Conservation (phyloP, 2,888 invertebrate species). For the Ecliptopera silaceata region DNA sequence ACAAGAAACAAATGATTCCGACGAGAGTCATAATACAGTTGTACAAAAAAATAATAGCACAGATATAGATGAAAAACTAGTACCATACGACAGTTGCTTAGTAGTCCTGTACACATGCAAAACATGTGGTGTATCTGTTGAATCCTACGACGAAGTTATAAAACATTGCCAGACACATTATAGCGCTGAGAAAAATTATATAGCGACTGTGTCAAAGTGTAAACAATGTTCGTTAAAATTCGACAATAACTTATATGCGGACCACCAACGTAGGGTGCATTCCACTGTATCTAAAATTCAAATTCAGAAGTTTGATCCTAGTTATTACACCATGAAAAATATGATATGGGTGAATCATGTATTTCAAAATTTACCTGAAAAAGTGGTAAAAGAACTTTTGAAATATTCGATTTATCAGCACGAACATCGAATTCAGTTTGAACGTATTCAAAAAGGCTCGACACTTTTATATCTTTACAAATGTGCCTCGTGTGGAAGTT, state of each 20-base stretch:
- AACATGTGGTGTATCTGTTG: slow-evolving; percentile 51
- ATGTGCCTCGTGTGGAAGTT: slow-evolving; percentile 58
- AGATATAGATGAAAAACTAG: slow-evolving; percentile 4
- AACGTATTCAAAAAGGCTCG: slow-evolving; percentile 54
- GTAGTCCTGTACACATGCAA: slow-evolving; percentile 51
- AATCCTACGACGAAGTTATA: slow-evolving; percentile 59
- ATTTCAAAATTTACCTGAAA: slow-evolving; percentile 47
- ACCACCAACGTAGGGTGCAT: slow-evolving; percentile 45
- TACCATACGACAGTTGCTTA: slow-evolving; percentile 1
- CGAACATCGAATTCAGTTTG: slow-evolving; percentile 62
- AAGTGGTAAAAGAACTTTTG: slow-evolving; percentile 44
- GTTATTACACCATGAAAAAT: slow-evolving; percentile 54
- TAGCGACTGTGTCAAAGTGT: slow-evolving; percentile 24
- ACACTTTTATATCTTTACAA: slow-evolving; percentile 52
- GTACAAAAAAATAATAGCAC: slow-evolving; percentile 1
- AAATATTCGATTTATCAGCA: slow-evolving; percentile 57
- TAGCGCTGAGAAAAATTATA: slow-evolving; percentile 30
- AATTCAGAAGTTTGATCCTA: slow-evolving; percentile 53
- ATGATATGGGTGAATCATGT: slow-evolving; percentile 59
- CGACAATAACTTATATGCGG: slow-evolving; percentile 39
- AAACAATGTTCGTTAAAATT: slow-evolving; percentile 49
- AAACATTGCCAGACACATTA: slow-evolving; percentile 66
- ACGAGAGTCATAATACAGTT: not conserved
- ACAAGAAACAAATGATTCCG: not conserved
- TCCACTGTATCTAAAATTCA: slow-evolving; percentile 31